phyloP scores from a whole-genome alignment of 2,888 invertebrate genomes.

The Caenorhabditis sp. region DNA sequence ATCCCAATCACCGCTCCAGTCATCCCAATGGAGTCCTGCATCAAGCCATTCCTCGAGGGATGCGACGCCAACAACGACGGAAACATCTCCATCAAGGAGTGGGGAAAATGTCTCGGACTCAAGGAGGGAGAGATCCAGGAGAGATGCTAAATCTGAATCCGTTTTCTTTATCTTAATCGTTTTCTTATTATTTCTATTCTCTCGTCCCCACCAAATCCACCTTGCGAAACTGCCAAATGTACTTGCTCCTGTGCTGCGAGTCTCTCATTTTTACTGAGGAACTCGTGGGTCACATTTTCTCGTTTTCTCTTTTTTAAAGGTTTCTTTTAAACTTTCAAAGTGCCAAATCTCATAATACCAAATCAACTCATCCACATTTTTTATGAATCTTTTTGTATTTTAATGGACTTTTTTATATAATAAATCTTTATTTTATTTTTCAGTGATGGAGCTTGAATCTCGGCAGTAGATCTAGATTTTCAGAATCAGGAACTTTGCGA shows the following conservation, averaged over 20 bases:
- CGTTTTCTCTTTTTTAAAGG: background rate
- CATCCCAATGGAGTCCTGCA: constrained; percentile 97
- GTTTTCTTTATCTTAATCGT: background rate
- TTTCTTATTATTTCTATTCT: background rate
- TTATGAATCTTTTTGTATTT: too few relatives aligned
- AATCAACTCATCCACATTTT: too few relatives aligned
- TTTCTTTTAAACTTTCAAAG: constrained; percentile 7
- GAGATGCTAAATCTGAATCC: constrained; percentile 57
- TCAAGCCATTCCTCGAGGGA: constrained; percentile 91
- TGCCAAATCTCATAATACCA: too few relatives aligned
- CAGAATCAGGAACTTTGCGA: too few relatives aligned
- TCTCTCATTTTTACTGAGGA: background rate
- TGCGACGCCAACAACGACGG: constrained; percentile 94
- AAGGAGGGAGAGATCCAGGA: constrained; percentile 86
- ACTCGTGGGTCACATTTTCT: constrained; percentile 6
- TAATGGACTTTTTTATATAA: too few relatives aligned
- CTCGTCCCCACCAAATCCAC: constrained; percentile 13
- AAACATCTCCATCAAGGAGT: constrained; percentile 93
- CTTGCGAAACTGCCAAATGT: constrained; percentile 43
- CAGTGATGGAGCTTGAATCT: too few relatives aligned
- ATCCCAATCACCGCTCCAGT: constrained; percentile 96
- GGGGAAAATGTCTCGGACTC: constrained; percentile 90
- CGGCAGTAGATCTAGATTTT: too few relatives aligned
- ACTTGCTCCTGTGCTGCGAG: constrained; percentile 31
- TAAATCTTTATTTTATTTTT: too few relatives aligned